Evolutionary conservation across 2,888 invertebrate species (phyloP), one percentile per base, ranked within the genome.

Genomic region (Scaptodrosophila latifasciaeformis): DNA sequence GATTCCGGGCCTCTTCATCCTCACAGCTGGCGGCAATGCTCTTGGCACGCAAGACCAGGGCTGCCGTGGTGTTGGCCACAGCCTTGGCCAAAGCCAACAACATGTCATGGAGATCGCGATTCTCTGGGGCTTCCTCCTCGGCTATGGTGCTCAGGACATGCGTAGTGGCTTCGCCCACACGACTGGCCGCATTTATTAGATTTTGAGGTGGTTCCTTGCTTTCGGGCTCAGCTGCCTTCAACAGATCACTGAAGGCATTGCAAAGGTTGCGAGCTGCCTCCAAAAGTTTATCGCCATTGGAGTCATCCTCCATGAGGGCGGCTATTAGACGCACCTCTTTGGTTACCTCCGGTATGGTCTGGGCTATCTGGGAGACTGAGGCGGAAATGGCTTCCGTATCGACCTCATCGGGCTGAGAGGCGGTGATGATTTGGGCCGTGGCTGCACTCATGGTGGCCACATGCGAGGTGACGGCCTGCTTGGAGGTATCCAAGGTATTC

Each of bases 391-490:
- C 96, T 2, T 94, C 95, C 84, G 97, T 96, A 86, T 98, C 97
- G 6, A 97, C 94, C 71, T 97, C 96, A 66, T 96, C 95, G 0
- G 92, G 91, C 88, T 92, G 92, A 2, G 93, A 93, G 0, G 96
- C 96, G 0, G 96, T 96, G 54, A 97, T 94, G 45, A 98, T 95
- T 87, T 98, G 97, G 6, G 99, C 99, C 0, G 99, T 99, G 51
- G 99, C 99, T 0, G 99, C 99, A 87, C 96, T 99, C 97, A 99
- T 99, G 54, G 98, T 98, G 3, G 98, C 98, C 75, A 99, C 93
- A 86, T 99, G 96, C 48, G 96, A 96, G 65, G 96, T 96, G 52
- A 99, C 96, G 70, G 94, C 96, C 88, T 99, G 98, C 86, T 96
- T 96, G 86, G 95, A 95, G 50, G 96, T 94, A 86, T 97, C 98